Conservation (phyloP, 1,140 invertebrate species). For the Pogonomyrmex californicus region DNA sequence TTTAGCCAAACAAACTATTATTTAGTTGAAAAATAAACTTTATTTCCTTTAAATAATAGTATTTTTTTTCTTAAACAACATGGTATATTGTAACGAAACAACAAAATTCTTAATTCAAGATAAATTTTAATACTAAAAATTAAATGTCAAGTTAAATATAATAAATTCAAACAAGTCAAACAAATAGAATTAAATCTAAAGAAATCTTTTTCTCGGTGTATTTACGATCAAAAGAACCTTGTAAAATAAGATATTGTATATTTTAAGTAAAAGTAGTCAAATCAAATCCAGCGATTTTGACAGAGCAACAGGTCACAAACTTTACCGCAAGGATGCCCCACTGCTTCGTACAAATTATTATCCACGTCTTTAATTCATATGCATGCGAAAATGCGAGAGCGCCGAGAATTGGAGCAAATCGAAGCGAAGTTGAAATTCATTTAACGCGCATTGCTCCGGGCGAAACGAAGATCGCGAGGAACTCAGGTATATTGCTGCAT, state of each 20-base stretch:
- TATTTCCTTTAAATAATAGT: no score
- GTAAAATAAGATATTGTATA: neutral
- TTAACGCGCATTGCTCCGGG: constrained; percentile 47
- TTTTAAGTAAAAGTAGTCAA: neutral
- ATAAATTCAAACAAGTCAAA: no score
- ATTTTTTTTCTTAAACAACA: no score
- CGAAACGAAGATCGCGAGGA: constrained; percentile 50
- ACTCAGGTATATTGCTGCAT: constrained; percentile 49
- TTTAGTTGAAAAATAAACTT: no score
- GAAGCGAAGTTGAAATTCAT: constrained; percentile 59
- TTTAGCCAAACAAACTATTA: no score
- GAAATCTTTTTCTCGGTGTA: no score
- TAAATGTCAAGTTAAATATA: no score
- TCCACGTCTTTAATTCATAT: constrained; percentile 77
- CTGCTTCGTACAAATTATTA: constrained; percentile 82
- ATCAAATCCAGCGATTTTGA: constrained; percentile 6
- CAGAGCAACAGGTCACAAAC: constrained; percentile 80
- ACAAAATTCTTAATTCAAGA: no score
- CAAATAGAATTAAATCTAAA: no score
- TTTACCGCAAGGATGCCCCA: constrained; percentile 80
- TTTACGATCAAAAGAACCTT: neutral
- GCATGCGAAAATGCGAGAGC: constrained; percentile 67
- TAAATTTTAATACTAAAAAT: no score
- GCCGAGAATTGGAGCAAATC: constrained; percentile 52
- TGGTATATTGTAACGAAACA: no score